phyloP scores from a whole-genome alignment of 1,140 invertebrate genomes.

The Lepidurus couesii region DNA sequence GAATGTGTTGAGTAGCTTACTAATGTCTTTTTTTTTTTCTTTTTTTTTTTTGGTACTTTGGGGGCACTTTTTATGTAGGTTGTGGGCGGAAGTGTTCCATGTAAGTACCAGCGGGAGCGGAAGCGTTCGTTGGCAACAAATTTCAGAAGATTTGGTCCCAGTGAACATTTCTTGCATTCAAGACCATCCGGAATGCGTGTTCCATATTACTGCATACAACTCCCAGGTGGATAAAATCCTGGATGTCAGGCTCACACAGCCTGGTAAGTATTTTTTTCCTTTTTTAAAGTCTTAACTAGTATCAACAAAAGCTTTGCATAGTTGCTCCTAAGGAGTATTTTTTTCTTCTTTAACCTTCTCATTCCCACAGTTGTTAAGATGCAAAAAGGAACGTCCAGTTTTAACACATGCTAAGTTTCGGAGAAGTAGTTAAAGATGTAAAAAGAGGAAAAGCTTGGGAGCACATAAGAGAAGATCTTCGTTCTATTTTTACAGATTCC shows the following conservation, averaged over 20 bases:
- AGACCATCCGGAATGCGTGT: constrained; percentile 89
- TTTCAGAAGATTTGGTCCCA: constrained; percentile 94
- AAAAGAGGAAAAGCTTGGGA: not conserved
- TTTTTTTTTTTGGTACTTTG: constrained; percentile 32
- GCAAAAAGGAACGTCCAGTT: not conserved
- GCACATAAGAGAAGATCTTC: not conserved
- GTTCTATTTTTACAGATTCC: not conserved
- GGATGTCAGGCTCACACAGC: constrained; percentile 90
- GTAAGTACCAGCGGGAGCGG: constrained; percentile 82
- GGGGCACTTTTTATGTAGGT: constrained; percentile 52
- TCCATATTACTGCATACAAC: constrained; percentile 97
- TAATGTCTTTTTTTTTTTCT: constrained; percentile 35
- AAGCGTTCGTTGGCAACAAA: constrained; percentile 92
- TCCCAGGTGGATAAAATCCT: constrained; percentile 97
- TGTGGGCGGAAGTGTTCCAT: constrained; percentile 97
- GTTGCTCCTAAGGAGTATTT: not conserved
- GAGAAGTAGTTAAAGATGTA: not conserved
- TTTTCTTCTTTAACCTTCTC: not conserved
- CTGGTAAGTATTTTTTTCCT: constrained; percentile 60
- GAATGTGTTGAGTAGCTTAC: not conserved
- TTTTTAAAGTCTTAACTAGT: not conserved
- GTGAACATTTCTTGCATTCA: constrained; percentile 91
- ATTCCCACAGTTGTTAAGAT: not conserved
- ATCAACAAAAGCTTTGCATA: constrained; percentile 3
- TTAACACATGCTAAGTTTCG: not conserved